Evolutionary conservation across 2,888 invertebrate genomes (phyloP).

Genomic region (Cyclophora albipunctata): DNA sequence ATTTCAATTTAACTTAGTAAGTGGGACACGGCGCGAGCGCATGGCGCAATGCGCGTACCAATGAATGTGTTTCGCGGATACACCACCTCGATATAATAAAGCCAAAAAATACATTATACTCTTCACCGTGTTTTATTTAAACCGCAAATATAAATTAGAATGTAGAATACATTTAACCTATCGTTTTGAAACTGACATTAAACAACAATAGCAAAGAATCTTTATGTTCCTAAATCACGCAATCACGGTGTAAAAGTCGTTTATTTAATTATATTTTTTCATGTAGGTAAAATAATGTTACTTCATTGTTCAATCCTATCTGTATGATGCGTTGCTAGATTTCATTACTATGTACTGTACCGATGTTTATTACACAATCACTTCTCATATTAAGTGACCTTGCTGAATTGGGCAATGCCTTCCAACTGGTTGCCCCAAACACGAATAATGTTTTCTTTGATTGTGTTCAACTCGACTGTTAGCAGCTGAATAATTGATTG

Average conservation of each 20-base stretch:
- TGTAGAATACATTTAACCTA: no score
- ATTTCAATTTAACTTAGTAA: conserved; percentile 68
- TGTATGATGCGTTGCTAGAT: background rate
- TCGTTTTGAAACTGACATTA: no score
- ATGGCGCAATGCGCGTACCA: conserved; percentile 55
- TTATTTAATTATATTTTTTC: no score
- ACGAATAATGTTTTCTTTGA: conserved; percentile 11
- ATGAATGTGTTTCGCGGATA: conserved; percentile 50
- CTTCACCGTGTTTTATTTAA: background rate
- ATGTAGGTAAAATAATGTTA: no score
- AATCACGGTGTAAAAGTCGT: no score
- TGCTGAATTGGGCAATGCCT: conserved; percentile 44
- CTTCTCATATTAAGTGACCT: conserved; percentile 31
- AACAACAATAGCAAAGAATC: no score
- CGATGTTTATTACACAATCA: conserved; percentile 17
- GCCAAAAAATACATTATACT: conserved; percentile 23
- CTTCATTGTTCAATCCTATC: no score
- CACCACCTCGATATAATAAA: conserved; percentile 29
- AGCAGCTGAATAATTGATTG: background rate
- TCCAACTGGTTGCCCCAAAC: conserved; percentile 29
- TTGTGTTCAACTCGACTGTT: background rate
- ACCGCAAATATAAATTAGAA: no score
- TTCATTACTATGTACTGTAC: conserved; percentile 18
- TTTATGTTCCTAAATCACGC: no score
- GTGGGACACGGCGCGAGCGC: conserved; percentile 53